Conservation (phyloP, 2,113 vertebrate species). For the Oreotragus oreotragus region DNA sequence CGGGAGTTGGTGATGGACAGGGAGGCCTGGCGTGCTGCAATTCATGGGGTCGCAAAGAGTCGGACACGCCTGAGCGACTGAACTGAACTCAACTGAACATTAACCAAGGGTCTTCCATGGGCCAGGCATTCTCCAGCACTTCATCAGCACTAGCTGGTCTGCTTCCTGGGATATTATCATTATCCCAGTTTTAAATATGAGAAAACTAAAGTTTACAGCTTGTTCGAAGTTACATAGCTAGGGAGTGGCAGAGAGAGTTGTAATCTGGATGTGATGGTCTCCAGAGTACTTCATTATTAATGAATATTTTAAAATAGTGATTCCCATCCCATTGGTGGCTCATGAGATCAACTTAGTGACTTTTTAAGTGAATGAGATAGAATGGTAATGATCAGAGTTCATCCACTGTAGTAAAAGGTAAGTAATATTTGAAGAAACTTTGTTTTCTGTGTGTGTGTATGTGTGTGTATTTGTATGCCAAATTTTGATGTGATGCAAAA, state of each 20-base stretch:
- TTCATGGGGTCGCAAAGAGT: no score
- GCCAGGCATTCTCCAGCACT: background rate
- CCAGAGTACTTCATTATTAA: background rate
- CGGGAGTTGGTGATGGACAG: no score
- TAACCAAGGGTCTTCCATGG: background rate
- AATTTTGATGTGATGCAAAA: background rate
- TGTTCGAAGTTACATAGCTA: background rate
- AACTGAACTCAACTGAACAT: background rate
- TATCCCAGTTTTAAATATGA: background rate
- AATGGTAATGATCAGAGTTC: background rate
- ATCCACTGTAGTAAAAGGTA: background rate
- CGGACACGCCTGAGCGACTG: rapidly evolving
- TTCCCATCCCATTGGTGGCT: background rate
- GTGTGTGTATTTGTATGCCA: background rate
- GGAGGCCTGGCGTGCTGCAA: no score
- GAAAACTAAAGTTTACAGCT: background rate
- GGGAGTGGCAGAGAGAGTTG: background rate
- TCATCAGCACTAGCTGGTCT: background rate
- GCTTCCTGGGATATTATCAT: background rate
- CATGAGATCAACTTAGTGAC: background rate
- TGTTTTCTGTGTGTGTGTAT: background rate
- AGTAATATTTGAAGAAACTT: background rate
- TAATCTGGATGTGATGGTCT: background rate
- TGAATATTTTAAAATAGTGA: background rate
- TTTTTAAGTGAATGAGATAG: background rate